These are phyloP conservation scores for Penelope pileata DNA, from an alignment of 2,113 vertebrate species.

Conservation along the genomic window DNA sequence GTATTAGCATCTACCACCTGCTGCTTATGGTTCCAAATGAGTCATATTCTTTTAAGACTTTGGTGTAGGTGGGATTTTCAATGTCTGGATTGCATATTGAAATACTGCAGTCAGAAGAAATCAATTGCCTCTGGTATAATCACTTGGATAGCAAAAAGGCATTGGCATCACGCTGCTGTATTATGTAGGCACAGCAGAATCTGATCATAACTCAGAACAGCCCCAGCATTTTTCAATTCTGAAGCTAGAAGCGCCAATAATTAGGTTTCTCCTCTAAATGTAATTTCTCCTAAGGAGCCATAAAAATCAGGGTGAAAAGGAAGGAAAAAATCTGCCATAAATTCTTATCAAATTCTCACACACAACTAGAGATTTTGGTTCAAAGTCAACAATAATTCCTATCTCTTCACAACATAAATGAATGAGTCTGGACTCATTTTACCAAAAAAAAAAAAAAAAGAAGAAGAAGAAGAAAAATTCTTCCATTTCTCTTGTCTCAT, in stretches of 20 bases:
- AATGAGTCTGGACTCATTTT: background rate
- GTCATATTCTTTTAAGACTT: background rate
- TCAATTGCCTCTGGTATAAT: background rate
- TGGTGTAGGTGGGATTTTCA: background rate
- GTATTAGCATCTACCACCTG: background rate
- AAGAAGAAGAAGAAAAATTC: background rate
- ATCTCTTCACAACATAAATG: background rate
- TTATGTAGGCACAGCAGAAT: background rate
- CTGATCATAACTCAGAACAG: background rate
- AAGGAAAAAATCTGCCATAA: background rate
- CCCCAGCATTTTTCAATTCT: background rate
- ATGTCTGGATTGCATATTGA: background rate
- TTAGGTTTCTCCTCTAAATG: background rate
- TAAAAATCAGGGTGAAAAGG: background rate
- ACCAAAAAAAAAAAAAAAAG: too few species aligned
- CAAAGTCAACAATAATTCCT: background rate
- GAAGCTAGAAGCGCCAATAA: background rate
- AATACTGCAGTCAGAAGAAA: background rate
- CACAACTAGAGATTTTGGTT: background rate
- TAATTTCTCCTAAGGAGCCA: background rate
- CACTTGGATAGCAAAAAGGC: background rate
- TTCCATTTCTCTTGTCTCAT: background rate
- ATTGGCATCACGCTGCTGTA: background rate
- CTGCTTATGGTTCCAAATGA: background rate
- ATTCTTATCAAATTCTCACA: background rate